Base-by-base conservation (phyloP, 53 echinoderm and acorn worm species). In the Antedon mediterranea region DNA sequence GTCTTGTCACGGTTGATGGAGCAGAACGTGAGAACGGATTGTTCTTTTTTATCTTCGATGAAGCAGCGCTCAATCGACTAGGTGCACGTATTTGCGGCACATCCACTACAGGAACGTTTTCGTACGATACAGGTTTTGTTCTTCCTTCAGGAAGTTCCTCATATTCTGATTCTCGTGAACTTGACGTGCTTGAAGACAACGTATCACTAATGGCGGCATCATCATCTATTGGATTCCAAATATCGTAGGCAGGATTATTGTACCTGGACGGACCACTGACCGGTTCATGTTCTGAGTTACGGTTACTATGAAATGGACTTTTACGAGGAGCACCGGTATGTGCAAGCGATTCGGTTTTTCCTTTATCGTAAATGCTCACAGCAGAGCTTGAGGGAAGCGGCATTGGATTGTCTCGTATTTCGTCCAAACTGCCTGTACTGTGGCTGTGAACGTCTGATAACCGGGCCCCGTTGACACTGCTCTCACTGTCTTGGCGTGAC, bases 161-260 rank as follows among this genome's bases (percentile, higher is more conserved):
- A 57, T 57, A 57, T 23, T 57, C 57, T 15, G 57, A 57, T 18
- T 57, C 57, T 15, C 57, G 57, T 11, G 57, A 57, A 26, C 57
- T 57, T 57, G 57, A 57, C 20, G 57, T 57, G 57, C 57, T 23
- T 6, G 57, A 57, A 11, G 57, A 57, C 23, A 57, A 18, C 4
- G 77, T 71, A 30, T 33, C 72, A 11, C 82, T 75, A 11, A 71
- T 70, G 20, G 77, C 31, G 15, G 71, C 34, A 28, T 34, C 41
- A 6, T 84, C 71, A 41, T 88, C 88, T 37, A 90, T 80, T 3
- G 91, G 91, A 76, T 90, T 88, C 91, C 91, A 90, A 72, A 90
- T 88, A 70, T 83, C 91, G 76, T 90, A 90, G 71, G 91, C 87
- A 0, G 91, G 91, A 33, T 90, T 90, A 72, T 88, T 90, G 72